A percentile compares a stretch with the other conserved stretches of the same genome.
phyloP scores from a whole-genome alignment of 2,888 invertebrate genomes.

The Drosophila infuscata region DNA sequence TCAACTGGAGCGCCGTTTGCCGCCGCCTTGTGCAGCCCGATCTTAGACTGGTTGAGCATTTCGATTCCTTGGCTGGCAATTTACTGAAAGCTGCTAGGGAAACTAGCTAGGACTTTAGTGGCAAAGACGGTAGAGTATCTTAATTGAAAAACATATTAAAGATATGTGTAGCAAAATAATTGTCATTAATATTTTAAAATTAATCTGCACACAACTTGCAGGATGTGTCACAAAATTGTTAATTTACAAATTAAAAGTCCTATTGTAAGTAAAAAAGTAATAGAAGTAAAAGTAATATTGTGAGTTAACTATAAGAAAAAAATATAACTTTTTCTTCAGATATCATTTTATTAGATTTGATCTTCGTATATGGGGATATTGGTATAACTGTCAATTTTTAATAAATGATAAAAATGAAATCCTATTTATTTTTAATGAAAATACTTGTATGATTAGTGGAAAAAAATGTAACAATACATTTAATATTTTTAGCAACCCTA shows the following conservation, averaged over 20 bases:
- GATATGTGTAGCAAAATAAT: not conserved
- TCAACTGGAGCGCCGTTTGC: conserved; percentile 70
- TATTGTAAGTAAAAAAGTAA: not conserved
- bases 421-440: no score
- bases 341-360: not conserved
- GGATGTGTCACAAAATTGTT: not conserved
- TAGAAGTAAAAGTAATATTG: not conserved
- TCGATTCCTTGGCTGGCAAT: not conserved
- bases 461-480: no score
- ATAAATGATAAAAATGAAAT: no score
- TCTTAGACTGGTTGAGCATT: not conserved
- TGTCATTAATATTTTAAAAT: not conserved
- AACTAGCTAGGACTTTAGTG: conserved; percentile 1
- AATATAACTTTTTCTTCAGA: not conserved
- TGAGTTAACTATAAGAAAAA: not conserved
- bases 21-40: conserved; percentile 34
- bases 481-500: not conserved
- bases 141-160: not conserved
- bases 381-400: no score
- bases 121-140: not conserved
- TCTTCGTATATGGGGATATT: no score
- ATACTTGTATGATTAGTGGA: no score
- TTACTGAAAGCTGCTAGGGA: not conserved
- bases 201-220: no score
- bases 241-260: not conserved